Base-by-base conservation (phyloP, 2,113 vertebrate genomes). In the Corythornis vintsioides region DNA sequence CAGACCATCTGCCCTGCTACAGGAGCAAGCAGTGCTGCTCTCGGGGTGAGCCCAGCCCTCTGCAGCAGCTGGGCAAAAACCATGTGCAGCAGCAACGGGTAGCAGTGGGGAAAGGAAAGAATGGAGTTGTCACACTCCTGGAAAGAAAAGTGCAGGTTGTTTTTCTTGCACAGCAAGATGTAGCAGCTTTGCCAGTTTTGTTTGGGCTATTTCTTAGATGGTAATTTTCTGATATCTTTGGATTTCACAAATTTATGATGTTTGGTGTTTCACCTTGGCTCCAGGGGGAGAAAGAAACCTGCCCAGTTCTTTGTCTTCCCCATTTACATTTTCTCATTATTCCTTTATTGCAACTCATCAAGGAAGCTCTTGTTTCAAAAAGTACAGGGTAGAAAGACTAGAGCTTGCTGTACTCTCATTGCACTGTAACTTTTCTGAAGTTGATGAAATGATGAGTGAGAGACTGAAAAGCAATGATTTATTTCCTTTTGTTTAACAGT, bases 401-500 rank as follows among this genome's bases (percentile, higher is more conserved):
- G 16, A 61, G 21, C 86, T 87, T 66, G 15, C 13, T 79, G 19
- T 64, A 19, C 63, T 83, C 89, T 52, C 9, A 10, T 67, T 87
- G 83, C 29, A 15, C 43, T 80, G 38, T 74, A 83, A 67, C 40
- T 81, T 88, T 83, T 66, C 61, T 6, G 9, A 71, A 83, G 72
- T 45, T 74, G 33, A 35, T 77, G 33, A 86, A 81, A 56, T 15
- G 4, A 66, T 55, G 63, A 81, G 22, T 81, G 38, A 67, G 75
- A 90, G 43, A 35, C 33, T 56, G 42, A 53, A 88, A 89, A 86
- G 52, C 59, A 85, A 24, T 67, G 76, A 92, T 90, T 81, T 6
- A 38, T 66, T 93, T 90, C n/a, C 66, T 89, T 92, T 95, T 93
- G 35, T 91, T 93, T 71, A 89, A 75, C 82, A 87, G 33, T 73